Conservation (phyloP, 2,888 invertebrate species). For the Leptothorax acervorum region DNA sequence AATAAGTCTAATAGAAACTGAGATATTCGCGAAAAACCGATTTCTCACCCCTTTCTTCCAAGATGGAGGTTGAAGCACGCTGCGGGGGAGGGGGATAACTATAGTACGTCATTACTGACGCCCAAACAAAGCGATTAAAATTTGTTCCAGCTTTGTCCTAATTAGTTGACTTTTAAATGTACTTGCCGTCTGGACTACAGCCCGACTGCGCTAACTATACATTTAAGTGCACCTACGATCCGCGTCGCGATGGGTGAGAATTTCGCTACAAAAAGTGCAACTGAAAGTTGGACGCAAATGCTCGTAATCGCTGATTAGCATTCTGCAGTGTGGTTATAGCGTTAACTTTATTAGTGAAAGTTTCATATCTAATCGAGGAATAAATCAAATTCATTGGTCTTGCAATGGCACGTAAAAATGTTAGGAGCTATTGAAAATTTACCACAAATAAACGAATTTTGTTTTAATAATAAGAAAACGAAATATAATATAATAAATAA, state of each 20-base stretch:
- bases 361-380: constrained; percentile 19
- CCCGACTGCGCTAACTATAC: constrained; percentile 15
- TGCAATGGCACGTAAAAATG: too few relatives aligned
- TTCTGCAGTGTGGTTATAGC: constrained; percentile 12
- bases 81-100: too few relatives aligned
- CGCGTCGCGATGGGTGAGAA: neutral
- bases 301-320: constrained; percentile 40
- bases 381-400: neutral
- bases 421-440: neutral
- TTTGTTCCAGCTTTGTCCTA: too few relatives aligned
- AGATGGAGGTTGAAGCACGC: too few relatives aligned
- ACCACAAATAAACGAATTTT: neutral
- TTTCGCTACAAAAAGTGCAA: constrained; percentile 29
- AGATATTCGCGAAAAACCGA: too few relatives aligned
- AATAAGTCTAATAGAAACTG: too few relatives aligned
- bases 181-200: neutral
- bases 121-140: too few relatives aligned
- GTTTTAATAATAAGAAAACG: neutral
- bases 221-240: constrained; percentile 40
- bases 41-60: too few relatives aligned
- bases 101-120: too few relatives aligned
- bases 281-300: constrained; percentile 1
- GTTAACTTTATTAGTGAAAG: constrained; percentile 11
- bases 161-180: too few relatives aligned
- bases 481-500: neutral